Evolutionary conservation across 2,888 invertebrate genomes (phyloP), one percentile per base, ranked within the genome.

Genomic region (Mellilla xanthometata): DNA sequence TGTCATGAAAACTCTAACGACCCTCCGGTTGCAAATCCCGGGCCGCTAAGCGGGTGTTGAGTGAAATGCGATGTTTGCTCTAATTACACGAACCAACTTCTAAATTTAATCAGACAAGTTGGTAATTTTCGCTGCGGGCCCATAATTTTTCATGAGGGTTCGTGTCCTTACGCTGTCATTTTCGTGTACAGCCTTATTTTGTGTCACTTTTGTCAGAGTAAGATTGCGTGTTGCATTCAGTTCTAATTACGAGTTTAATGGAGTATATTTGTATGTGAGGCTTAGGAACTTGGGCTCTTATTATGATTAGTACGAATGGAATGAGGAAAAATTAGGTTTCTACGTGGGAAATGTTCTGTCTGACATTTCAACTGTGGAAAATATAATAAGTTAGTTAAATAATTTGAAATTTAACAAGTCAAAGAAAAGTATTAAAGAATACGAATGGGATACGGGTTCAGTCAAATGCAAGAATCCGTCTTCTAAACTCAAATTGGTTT

Each of bases 61-160:
- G 88, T 89, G 88, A 86, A 88, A 83, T 84, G 82, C 82, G 72
- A 81, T 88, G 89, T 89, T 68, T 69, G 58, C 63, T 58, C 80
- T 88, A 88, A 89, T 89, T 88, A 88, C 78, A 39, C 51, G 60
- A 54, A 67, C 62, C 76, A 89, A 89, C 85, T 89, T 88, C 80
- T 81, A 85, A 87, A 88, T 88, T 88, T 88, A 88, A 88, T 87
- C 84, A 88, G 76, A 72, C 81, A 86, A 88, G 72, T 89, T 87
- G 65, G 73, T 77, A 81, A 86, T 82, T 81, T 77, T 69, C 81
- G 64, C 68, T 56, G 51, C 56, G 68, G 68, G 75, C 73, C 73
- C 76, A 81, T 85, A 80, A 86, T 84, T 85, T 85, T 85, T 86
- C 81, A 83, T 81, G 78, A 79, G 68, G 57, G 65, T 6, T 51